phyloP scores from a whole-genome alignment of 1,140 invertebrate species.

The Papilio polyxenes region DNA sequence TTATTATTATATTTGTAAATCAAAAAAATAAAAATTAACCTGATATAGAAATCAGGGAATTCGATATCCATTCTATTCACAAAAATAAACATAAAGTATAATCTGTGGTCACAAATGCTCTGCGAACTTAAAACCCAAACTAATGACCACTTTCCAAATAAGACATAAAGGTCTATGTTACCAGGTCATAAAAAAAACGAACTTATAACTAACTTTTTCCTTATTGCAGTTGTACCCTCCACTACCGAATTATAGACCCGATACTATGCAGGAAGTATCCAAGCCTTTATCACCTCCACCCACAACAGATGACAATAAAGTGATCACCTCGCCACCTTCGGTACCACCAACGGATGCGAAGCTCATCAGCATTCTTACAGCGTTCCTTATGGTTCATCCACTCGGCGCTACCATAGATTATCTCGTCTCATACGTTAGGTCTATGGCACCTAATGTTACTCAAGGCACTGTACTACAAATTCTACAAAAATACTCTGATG shows the following conservation, averaged over 20 bases:
- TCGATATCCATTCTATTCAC: too few species aligned
- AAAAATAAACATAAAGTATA: slow-evolving; percentile 19
- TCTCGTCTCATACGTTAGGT: slow-evolving; percentile 62
- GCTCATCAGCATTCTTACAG: slow-evolving; percentile 65
- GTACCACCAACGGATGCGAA: slow-evolving; percentile 59
- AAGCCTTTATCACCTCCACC: slow-evolving; percentile 44
- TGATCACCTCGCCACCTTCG: slow-evolving; percentile 37
- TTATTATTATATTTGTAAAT: too few species aligned
- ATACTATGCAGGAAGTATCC: slow-evolving; percentile 26
- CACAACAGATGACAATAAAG: slow-evolving; percentile 43
- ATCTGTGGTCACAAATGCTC: slow-evolving; percentile 6
- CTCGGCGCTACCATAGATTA: slow-evolving; percentile 62
- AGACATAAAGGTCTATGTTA: too few species aligned
- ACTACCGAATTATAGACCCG: slow-evolving; percentile 41
- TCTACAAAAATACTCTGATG: slow-evolving; percentile 58
- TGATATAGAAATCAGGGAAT: too few species aligned
- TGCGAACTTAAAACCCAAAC: too few species aligned
- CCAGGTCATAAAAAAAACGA: too few species aligned
- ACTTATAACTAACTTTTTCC: neutral
- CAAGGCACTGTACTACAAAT: slow-evolving; percentile 54
- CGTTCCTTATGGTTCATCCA: slow-evolving; percentile 68
- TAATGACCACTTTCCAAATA: too few species aligned
- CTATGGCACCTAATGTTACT: slow-evolving; percentile 55
- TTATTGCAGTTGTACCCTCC: slow-evolving; percentile 50
- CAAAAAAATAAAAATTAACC: too few species aligned